Conservation (phyloP, 2,888 invertebrate species). For the Campopleginae sp. region DNA sequence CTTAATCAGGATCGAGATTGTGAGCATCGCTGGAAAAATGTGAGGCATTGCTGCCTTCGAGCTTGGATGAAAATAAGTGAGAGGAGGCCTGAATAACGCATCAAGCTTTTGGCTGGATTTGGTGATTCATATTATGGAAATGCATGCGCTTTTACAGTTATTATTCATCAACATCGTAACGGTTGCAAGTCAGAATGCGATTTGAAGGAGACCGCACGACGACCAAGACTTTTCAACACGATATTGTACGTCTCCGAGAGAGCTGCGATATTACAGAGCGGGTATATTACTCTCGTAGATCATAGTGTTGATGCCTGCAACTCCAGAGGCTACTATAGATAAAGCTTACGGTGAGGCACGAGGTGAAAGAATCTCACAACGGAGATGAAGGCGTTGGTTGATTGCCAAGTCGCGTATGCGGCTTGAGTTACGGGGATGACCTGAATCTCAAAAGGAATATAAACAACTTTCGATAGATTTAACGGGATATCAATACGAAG, state of each 20-base stretch:
- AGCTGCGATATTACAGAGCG: background rate
- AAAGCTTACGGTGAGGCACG: conserved; percentile 14
- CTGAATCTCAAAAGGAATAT: conserved; percentile 70
- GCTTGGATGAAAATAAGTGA: no score
- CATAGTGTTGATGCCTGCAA: conserved; percentile 28
- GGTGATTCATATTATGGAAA: no score
- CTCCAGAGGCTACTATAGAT: conserved; percentile 16
- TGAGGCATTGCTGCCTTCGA: no score
- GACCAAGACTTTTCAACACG: background rate
- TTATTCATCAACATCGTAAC: background rate
- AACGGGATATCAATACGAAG: conserved; percentile 39
- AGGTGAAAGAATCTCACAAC: conserved; percentile 13
- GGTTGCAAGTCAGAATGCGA: background rate
- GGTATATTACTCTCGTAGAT: conserved; percentile 46
- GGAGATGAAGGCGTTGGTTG: conserved; percentile 71
- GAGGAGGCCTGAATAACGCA: no score
- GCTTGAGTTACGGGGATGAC: conserved; percentile 69
- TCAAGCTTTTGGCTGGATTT: no score
- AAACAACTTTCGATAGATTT: conserved; percentile 67
- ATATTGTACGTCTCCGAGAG: background rate
- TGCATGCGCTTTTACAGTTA: no score
- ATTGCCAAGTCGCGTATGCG: conserved; percentile 73
- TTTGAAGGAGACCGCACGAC: background rate
- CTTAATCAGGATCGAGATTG: no score
- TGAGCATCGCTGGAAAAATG: no score